Evolutionary conservation across 2,888 invertebrate genomes (phyloP).

Genomic region (Zelleria hepariella): DNA sequence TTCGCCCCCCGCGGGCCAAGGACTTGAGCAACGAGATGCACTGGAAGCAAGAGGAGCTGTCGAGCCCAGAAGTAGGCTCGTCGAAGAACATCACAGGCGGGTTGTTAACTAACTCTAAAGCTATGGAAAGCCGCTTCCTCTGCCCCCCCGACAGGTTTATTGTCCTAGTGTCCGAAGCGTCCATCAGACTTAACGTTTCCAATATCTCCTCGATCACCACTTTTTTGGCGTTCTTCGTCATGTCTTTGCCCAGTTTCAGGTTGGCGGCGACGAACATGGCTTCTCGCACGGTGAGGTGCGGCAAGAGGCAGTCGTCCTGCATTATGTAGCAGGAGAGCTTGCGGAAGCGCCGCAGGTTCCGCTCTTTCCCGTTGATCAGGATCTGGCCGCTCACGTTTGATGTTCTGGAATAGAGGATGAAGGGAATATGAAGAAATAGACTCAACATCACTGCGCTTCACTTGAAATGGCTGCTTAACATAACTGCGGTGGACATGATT

Average conservation of each 20-base stretch:
- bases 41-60: constrained; percentile 95
- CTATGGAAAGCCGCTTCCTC: constrained; percentile 91
- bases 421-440: not conserved
- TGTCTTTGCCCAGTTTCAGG: constrained; percentile 88
- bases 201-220: constrained; percentile 88
- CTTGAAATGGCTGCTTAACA: too few relatives aligned
- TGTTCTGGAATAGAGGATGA: constrained; percentile 81
- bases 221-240: constrained; percentile 79
- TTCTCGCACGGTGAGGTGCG: constrained; percentile 91
- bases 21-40: constrained; percentile 91
- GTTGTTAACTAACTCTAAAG: constrained; percentile 93
- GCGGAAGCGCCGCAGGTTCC: constrained; percentile 89
- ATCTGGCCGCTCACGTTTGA: constrained; percentile 89
- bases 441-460: too few relatives aligned
- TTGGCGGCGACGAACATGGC: constrained; percentile 96
- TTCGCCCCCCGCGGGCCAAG: constrained; percentile 88
- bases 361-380: constrained; percentile 87
- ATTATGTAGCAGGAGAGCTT: constrained; percentile 97
- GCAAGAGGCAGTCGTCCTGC: constrained; percentile 93
- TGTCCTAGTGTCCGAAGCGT: constrained; percentile 84
- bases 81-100: constrained; percentile 99
- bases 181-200: constrained; percentile 85
- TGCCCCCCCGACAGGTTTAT: constrained; percentile 91
- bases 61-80: constrained; percentile 93
- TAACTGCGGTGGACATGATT: too few relatives aligned